Evolutionary conservation across 2,113 vertebrate species (phyloP), one percentile per base, ranked within the genome.

Genomic region (Brienomyrus brachyistius): DNA sequence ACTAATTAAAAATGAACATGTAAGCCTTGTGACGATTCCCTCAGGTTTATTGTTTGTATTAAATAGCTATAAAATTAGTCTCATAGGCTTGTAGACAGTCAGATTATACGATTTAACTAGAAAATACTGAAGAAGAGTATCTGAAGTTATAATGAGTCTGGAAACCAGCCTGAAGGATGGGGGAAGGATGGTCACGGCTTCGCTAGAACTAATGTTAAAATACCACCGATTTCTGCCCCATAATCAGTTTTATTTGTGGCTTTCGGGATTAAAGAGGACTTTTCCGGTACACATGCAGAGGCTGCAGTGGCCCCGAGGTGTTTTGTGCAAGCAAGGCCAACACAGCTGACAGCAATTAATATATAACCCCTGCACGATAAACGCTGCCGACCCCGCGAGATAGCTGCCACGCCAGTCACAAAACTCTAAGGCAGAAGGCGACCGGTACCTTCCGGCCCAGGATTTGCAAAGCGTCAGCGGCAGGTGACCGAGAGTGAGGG

Each of bases 291-390:
- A 91, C 90, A 91, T 90, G 90, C 88, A 91, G 91, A 90, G 50
- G 70, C 50, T 86, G 89, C 70, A 51, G 70, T 80, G 80, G 51
- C 91, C 93, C 89, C 83, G 89, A 92, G 91, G 91, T 92, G 90
- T 92, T 92, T 89, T 91, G 91, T 88, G 89, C 43, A 52, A 91
- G 66, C 21, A 88, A 91, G 66, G 47, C 82, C 51, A 88, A 86
- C 84, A 91, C 92, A 92, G 91, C 92, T 93, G 92, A 91, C 88
- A 91, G 83, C 92, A 90, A 94, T 93, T 94, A 94, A 93, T 92
- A 92, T 90, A 90, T 48, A 91, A 86, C 35, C 66, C 54, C 74
- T 87, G 90, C 54, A 77, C 91, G 10, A 82, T 91, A 91, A 91
- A 90, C 50, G 83, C 91, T 66, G 90, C 86, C 52, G 90, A 88